Evolutionary conservation across 2,888 invertebrate species (phyloP).

Genomic region (Mesopsocus fuscifrons): DNA sequence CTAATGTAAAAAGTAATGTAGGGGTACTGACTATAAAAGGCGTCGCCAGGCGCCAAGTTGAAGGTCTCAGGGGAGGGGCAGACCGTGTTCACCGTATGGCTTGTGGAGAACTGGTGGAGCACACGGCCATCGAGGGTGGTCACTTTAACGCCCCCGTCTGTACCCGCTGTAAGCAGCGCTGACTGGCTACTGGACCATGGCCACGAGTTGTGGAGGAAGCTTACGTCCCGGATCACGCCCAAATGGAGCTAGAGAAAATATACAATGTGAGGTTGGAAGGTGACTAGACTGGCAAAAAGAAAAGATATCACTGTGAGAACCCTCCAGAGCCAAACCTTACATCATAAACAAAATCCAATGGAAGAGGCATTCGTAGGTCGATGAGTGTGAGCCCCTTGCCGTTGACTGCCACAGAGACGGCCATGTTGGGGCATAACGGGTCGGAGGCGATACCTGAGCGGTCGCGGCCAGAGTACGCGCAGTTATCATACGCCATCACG

Average conservation of each 20-base stretch:
- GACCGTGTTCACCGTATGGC: constrained; percentile 26
- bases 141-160: constrained; percentile 27
- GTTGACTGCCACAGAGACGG: constrained; percentile 28
- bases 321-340: constrained; percentile 20
- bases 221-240: constrained; percentile 26
- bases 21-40: constrained; percentile 27
- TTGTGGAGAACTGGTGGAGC: constrained; percentile 25
- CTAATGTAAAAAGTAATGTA: too few species aligned
- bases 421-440: constrained; percentile 27
- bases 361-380: constrained; percentile 29
- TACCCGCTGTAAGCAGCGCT: constrained; percentile 24
- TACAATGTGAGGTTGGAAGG: constrained; percentile 4
- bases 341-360: constrained; percentile 29
- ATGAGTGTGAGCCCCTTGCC: constrained; percentile 29
- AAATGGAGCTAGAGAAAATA: constrained; percentile 23
- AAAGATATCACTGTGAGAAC: not conserved
- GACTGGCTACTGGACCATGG: constrained; percentile 26
- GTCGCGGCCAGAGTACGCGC: constrained; percentile 27
- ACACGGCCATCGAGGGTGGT: constrained; percentile 27
- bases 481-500: constrained; percentile 28
- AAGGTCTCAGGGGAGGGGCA: constrained; percentile 28
- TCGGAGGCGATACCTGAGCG: constrained; percentile 28
- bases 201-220: constrained; percentile 28
- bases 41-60: constrained; percentile 23
- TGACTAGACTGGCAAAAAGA: not conserved